These are phyloP conservation scores for Alethe diademata DNA, from an alignment of 2,113 vertebrate species.

Conservation along the genomic window DNA sequence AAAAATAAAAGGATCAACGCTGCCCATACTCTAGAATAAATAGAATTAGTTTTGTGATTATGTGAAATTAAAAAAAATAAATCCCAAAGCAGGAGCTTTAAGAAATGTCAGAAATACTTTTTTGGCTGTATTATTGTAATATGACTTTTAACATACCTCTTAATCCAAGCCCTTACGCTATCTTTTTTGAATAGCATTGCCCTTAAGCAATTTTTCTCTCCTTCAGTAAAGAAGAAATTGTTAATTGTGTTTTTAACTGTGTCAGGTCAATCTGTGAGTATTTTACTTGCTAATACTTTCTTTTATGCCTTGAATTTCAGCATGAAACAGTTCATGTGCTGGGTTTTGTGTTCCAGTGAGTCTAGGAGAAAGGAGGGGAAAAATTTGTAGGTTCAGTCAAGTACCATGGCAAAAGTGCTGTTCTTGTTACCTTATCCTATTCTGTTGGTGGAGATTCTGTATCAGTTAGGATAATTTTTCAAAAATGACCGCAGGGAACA, in stretches of 20 bases:
- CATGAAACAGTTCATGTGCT: background rate
- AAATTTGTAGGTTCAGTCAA: background rate
- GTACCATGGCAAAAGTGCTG: background rate
- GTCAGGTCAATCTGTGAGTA: background rate
- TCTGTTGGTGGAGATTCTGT: background rate
- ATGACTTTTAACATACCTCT: background rate
- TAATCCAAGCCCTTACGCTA: background rate
- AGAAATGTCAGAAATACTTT: background rate
- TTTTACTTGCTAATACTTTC: background rate
- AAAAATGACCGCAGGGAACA: background rate
- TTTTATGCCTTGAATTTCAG: background rate
- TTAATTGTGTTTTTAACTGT: background rate
- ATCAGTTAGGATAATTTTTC: background rate
- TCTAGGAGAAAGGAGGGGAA: background rate
- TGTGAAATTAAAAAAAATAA: background rate
- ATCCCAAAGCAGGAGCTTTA: background rate
- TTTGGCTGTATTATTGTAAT: background rate
- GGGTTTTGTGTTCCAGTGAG: background rate
- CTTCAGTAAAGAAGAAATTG: background rate
- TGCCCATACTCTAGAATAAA: background rate
- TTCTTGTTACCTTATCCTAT: background rate
- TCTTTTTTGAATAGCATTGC: background rate
- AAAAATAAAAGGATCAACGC: background rate
- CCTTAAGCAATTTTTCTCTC: background rate
- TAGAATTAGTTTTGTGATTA: background rate